Conservation (phyloP, 1,140 invertebrate genomes). For the Philaenus spumarius region DNA sequence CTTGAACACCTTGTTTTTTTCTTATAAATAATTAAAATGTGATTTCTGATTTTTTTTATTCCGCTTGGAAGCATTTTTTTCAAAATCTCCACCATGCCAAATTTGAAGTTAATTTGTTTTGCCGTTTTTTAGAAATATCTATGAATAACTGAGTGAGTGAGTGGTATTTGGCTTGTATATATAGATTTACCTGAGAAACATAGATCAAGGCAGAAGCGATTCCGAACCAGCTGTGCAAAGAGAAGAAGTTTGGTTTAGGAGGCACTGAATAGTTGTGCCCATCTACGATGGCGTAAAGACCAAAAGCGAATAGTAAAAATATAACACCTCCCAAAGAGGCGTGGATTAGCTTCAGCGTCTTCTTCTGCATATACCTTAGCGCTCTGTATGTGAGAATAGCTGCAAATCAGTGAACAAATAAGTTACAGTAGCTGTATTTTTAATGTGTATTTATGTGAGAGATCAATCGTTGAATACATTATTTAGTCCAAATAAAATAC, state of each 20-base stretch:
- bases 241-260: constrained; percentile 72
- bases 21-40: no score
- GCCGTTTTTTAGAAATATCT: no score
- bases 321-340: constrained; percentile 54
- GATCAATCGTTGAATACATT: no score
- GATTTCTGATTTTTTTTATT: no score
- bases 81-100: no score
- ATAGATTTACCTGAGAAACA: constrained; percentile 57
- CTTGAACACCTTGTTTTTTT: no score
- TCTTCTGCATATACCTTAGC: constrained; percentile 66
- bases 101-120: no score
- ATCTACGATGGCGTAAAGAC: constrained; percentile 71
- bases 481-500: no score
- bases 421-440: no score
- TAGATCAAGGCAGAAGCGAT: constrained; percentile 68
- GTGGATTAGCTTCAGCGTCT: constrained; percentile 70
- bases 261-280: constrained; percentile 60
- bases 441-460: no score
- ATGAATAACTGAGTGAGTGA: no score
- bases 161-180: not conserved
- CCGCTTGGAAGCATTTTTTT: no score
- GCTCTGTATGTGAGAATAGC: constrained; percentile 79
- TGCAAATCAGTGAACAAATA: constrained; percentile 41
- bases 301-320: constrained; percentile 61
- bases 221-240: constrained; percentile 83